Base-by-base conservation (phyloP, 2,888 invertebrate genomes). In the Euproctis similis region DNA sequence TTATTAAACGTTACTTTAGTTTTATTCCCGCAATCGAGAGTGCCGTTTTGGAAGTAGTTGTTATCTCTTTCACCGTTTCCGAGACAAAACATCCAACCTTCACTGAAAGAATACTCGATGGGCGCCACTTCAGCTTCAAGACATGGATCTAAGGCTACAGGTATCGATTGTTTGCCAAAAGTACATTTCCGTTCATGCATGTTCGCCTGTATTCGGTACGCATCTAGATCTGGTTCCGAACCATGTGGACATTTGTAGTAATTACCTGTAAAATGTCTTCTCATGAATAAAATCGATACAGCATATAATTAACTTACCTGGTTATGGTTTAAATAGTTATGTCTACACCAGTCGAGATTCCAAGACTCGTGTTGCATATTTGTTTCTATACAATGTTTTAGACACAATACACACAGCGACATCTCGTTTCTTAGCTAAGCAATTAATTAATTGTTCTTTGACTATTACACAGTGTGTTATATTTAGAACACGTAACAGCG, bases 21-120 rank as follows among this genome's bases (percentile, higher is more conserved):
- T 57, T 78, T 84, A 41, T 75, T 71, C 2, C 84, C 84, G 42
- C 84, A 84, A 40, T 84, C 84, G 29, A 84, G 54, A 14, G 82
- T 80, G 1, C 84, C 84, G 34, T 84, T 84, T 36, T 65, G 67
- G 30, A 78, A 82, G 37, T 82, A 82, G 42, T 77, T 81, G 28
- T 72, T 76, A 37, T 82, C 84, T 29, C 84, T 61, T 20, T 84
- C 84, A 2, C 81, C 84, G 37, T 69, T 76, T 1, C 84, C 84
- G 8, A 84, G 63, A 34, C 84, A 84, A 42, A 84, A 82, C 78
- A 76, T 76, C 84, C 84, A 84, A 4, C 84, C 84, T 49, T 82
- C 82, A 25, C 74, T 65, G 39, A 77, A 84, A 0, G 84, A 84
- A 31, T 75, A 84, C 37, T 84, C 84, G 31, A 81, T 77, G 0